A percentile compares a stretch with the other conserved stretches of the same genome.
Conservation (phyloP, 1,140 invertebrate genomes). For the Schmidtea mediterranea region DNA sequence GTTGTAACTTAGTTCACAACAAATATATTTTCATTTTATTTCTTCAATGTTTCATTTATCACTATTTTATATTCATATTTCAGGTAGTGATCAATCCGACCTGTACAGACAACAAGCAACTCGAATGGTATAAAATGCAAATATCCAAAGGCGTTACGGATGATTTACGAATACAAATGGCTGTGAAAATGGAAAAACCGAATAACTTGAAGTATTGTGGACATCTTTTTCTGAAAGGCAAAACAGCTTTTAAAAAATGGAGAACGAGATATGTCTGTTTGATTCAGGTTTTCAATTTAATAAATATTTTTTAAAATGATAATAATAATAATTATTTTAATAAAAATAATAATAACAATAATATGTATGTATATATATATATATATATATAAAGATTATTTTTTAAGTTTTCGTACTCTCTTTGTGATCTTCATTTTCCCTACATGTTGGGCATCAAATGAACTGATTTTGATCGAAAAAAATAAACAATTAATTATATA, state of each 20-base stretch:
- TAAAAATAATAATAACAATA: too few relatives aligned
- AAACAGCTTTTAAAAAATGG: conserved; percentile 98
- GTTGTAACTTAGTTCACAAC: too few relatives aligned
- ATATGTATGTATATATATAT: too few relatives aligned
- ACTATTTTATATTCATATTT: too few relatives aligned
- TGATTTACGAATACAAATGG: conserved; percentile 82
- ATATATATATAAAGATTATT: too few relatives aligned
- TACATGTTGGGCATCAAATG: too few relatives aligned
- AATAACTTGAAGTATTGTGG: conserved; percentile 95
- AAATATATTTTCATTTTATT: too few relatives aligned
- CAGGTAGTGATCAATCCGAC: conserved; percentile 48
- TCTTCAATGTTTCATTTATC: too few relatives aligned
- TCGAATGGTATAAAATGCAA: conserved; percentile 91
- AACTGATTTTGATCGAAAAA: too few relatives aligned
- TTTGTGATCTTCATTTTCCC: too few relatives aligned
- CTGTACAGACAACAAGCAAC: conserved; percentile 56
- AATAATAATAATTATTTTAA: background rate
- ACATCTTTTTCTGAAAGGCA: conserved; percentile 72
- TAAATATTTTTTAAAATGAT: background rate
- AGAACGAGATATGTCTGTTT: conserved; percentile 90
- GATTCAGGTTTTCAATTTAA: conserved; percentile 40
- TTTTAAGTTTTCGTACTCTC: too few relatives aligned
- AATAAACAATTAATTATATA: too few relatives aligned
- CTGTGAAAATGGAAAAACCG: conserved; percentile 89
- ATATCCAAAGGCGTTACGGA: conserved; percentile 74